Evolutionary conservation across 1,140 invertebrate species (phyloP), one percentile per base, ranked within the genome.

Genomic region (Anastatus disparis): DNA sequence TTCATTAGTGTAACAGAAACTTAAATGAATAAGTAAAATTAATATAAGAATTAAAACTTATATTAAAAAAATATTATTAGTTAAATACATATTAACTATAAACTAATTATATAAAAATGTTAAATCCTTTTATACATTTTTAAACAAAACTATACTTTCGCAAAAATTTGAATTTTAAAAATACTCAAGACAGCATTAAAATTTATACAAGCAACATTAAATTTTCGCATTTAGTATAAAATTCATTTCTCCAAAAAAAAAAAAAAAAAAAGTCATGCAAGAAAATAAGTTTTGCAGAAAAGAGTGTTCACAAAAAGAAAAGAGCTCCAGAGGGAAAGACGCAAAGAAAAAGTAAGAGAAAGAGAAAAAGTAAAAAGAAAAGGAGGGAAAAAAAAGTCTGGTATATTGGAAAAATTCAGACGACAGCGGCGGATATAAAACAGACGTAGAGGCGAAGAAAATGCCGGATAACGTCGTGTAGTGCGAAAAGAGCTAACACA

Each of bases 401-500:
- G 53, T 63, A 70, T 70, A 70, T 70, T 70, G 67, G 67, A 70
- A 70, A 70, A 62, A 63, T 70, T 62, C 59, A 70, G 59, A 70
- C 62, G 59, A 63, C 67, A 63, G 50, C 38, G 22, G 56, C 26
- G 50, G 58, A 70, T 70, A 70, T 63, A 70, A 70, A 62, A 63
- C 48, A 70, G 58, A 53, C 35, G 40, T 53, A 63, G 48, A 63
- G 38, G 67, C 35, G 40, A 53, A 63, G 50, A 70, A 70, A 62
- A 63, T 63, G 48, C 58, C 27, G 59, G 59, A 62, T 61, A 69
- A 69, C 44, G 56, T 69, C 40, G 52, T 31, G 52, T 26, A 38
- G 35, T 17, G 38, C 50, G 15, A n/a, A 44, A 46, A 66, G 64
- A 56, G 48, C 50, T 22, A 65, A 29, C 26, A 29, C 27, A 29